Conservation (phyloP, 2,113 vertebrate species). For the Passer domesticus region DNA sequence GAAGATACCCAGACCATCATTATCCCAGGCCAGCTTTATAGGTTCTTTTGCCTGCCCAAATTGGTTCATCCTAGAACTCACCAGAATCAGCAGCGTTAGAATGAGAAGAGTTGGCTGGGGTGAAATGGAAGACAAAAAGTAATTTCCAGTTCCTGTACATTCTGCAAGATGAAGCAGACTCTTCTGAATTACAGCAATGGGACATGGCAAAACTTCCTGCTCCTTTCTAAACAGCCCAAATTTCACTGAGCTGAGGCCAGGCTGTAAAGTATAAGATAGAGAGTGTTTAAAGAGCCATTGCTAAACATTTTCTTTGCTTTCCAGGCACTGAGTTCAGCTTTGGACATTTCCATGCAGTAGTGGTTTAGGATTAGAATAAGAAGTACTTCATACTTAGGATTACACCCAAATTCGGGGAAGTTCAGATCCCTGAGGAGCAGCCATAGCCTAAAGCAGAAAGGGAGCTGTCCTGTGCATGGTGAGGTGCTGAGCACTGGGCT, state of each 20-base stretch:
- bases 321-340: background rate
- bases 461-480: background rate
- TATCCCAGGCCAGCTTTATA: background rate
- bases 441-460: background rate
- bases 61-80: background rate
- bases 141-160: background rate
- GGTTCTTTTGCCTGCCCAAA: background rate
- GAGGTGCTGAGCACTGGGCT: background rate
- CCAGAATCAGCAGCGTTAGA: accelerated
- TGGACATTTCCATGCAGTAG: background rate
- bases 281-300: background rate
- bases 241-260: background rate
- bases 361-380: background rate
- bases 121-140: background rate
- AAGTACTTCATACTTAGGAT: background rate
- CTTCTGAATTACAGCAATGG: background rate
- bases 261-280: background rate
- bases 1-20: background rate
- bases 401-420: background rate
- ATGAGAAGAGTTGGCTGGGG: background rate
- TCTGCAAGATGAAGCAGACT: background rate
- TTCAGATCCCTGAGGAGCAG: background rate
- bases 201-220: background rate
- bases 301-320: background rate
- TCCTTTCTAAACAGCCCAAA: background rate